Evolutionary conservation across 2,888 invertebrate species (phyloP), one percentile per base, ranked within the genome.

Genomic region (Tribolium freemani): DNA sequence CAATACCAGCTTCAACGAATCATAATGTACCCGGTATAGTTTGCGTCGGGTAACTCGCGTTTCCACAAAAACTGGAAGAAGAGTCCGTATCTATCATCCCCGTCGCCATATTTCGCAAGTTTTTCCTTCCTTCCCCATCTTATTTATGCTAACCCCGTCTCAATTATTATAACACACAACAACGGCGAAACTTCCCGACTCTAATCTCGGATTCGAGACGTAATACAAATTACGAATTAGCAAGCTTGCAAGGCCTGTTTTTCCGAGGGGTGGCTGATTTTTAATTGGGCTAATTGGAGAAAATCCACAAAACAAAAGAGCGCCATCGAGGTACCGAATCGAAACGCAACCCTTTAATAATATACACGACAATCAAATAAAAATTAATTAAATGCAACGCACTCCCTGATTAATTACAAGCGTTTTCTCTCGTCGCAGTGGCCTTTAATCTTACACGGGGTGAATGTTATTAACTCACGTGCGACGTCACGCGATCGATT

Each of bases 151-250:
- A 30, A 10, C 63, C 48, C 46, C 61, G 48, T 46, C 51, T 4
- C n/a, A 31, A 63, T 51, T 21, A 63, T 51, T 31, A 63, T 63
- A 51, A 11, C 56, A 51, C 50, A 31, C 63, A 48, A 61, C 60
- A 51, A 31, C 30, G 51, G 8, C 63, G 63, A 46, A 63, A 63
- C 61, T 61, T 13, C 63, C n/a, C 51, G 26, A 8, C 38, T 48
- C 50, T 63, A 63, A 63, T 63, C 63, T 63, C 63, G 63, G 50
- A 13, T 63, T 30, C 51, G 50, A 46, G 61, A 61, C 63, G 50
- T 51, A 63, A 63, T 63, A 63, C 63, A 63, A 63, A 63, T 63
- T 63, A 63, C 63, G 63, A 63, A 63, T 63, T 63, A 63, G 63
- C 63, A 11, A 48, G 60, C 48, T 58, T 30, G 50, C 31, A 20